Evolutionary conservation across 2,888 invertebrate genomes (phyloP).

Genomic region (Smittia sp.): DNA sequence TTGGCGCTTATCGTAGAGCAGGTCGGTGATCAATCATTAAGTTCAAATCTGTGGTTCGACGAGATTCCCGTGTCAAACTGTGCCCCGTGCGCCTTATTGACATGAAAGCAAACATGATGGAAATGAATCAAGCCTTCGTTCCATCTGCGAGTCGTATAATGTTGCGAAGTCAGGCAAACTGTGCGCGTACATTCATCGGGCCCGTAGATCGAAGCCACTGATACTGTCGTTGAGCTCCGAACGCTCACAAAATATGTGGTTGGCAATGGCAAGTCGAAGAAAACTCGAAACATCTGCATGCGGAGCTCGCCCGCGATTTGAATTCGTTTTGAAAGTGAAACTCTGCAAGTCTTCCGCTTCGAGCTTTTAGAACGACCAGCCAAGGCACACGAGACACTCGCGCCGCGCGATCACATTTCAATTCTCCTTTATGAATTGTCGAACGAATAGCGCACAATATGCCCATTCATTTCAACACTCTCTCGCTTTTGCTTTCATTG

Average conservation of each 20-base stretch:
- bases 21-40: no score
- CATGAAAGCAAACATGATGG: constrained; percentile 35
- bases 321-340: constrained; percentile 9
- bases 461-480: constrained; percentile 36
- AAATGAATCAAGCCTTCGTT: constrained; percentile 30
- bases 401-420: constrained; percentile 33
- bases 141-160: constrained; percentile 17
- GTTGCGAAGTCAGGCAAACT: constrained; percentile 10
- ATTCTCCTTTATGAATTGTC: constrained; percentile 28
- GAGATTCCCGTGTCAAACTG: constrained; percentile 7
- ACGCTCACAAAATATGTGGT: constrained; percentile 15
- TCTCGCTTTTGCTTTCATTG: constrained; percentile 31
- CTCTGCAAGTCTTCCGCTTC: constrained; percentile 26
- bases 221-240: constrained; percentile 30
- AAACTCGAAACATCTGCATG: constrained; percentile 35
- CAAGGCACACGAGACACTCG: neutral
- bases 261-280: neutral
- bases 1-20: no score
- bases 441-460: constrained; percentile 32
- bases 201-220: constrained; percentile 36
- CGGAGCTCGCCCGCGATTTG: neutral
- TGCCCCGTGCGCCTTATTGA: constrained; percentile 28
- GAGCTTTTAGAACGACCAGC: neutral
- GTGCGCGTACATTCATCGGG: constrained; percentile 33
- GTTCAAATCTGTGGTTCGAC: no score